A percentile compares a stretch with the other conserved stretches of the same genome.
Evolutionary conservation across 2,113 vertebrate genomes (phyloP).

Genomic region (Ageneiosus marmoratus): DNA sequence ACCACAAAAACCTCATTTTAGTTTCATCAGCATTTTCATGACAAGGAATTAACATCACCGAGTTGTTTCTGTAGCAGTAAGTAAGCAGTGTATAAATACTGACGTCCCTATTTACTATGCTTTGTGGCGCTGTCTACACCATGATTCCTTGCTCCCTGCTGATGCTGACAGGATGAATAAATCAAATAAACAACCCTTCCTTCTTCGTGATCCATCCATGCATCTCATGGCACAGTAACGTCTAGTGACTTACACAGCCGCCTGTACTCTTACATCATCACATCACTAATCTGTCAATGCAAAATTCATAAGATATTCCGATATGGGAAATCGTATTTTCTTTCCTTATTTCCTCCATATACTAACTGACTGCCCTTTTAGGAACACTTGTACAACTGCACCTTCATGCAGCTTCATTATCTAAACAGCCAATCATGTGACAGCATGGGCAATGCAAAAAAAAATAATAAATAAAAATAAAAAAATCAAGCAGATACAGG

Average conservation of each 20-base stretch:
- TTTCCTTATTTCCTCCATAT: not conserved
- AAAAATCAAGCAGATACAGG: not conserved
- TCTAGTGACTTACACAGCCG: conserved; percentile 29
- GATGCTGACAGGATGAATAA: conserved; percentile 17
- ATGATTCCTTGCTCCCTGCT: not conserved
- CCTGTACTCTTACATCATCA: conserved; percentile 54
- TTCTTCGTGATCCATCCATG: not conserved
- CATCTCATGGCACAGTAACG: not conserved
- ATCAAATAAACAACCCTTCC: conserved; percentile 21
- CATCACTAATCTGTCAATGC: conserved; percentile 24
- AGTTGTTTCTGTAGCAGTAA: not conserved
- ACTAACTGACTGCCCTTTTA: not conserved
- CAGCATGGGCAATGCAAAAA: not conserved
- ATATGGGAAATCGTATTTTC: not conserved
- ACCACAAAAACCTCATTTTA: not conserved
- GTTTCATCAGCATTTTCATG: conserved; percentile 2
- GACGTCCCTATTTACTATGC: not conserved
- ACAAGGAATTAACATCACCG: not conserved
- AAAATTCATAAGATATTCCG: conserved; percentile 23
- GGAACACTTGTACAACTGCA: not conserved
- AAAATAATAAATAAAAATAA: no score
- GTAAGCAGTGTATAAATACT: not conserved
- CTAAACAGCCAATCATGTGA: not conserved
- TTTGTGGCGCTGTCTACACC: not conserved
- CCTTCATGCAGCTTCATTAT: no score